Evolutionary conservation across 1,140 invertebrate species (phyloP).

Genomic region (Meteorus sp.): DNA sequence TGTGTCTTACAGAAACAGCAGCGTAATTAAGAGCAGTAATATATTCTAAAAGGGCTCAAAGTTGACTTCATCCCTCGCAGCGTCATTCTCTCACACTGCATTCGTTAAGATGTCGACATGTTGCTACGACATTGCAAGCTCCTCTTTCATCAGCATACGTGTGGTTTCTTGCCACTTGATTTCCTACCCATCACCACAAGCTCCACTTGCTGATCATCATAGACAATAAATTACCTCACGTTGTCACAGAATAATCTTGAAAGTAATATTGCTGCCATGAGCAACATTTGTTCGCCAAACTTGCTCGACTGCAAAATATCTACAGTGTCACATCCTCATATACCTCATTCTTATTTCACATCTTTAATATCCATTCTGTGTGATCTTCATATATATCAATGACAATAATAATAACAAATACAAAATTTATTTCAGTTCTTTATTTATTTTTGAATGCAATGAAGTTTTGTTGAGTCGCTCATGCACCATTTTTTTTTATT

Average conservation of each 20-base stretch:
- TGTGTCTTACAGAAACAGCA: conserved; percentile 3
- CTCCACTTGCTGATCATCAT: conserved; percentile 24
- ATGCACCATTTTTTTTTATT: neutral
- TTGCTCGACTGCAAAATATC: conserved; percentile 10
- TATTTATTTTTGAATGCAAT: neutral
- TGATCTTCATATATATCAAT: no score
- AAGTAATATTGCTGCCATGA: conserved; percentile 22
- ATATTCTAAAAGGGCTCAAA: conserved; percentile 19
- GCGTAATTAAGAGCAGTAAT: conserved; percentile 28
- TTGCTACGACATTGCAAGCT: neutral
- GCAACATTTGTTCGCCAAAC: neutral
- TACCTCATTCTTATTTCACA: neutral
- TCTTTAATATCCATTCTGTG: no score
- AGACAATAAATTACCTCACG: conserved; percentile 29
- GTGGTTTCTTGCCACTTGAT: conserved; percentile 8
- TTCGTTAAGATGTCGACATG: neutral
- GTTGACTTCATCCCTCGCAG: no score
- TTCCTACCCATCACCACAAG: conserved; percentile 20
- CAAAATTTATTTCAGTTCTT: no score
- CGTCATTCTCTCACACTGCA: no score
- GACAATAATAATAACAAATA: no score
- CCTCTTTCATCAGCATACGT: neutral
- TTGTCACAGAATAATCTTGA: conserved; percentile 20
- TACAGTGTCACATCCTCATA: neutral
- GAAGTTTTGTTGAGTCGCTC: neutral